Base-by-base conservation (phyloP, 2,888 invertebrate species). In the Epiblema foenella region DNA sequence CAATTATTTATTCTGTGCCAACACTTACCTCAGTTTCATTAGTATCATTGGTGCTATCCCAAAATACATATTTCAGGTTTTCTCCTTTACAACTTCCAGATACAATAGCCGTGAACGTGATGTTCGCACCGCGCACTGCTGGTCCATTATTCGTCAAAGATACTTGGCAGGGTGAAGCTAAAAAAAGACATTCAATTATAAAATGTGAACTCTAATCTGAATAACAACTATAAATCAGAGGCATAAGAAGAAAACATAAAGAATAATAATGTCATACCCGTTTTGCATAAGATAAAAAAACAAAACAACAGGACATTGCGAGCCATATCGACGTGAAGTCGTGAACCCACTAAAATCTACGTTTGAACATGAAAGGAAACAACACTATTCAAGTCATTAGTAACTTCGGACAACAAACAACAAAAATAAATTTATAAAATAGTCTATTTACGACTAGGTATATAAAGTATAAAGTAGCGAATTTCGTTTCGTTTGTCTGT, bases 61-160 rank as follows among this genome's bases (percentile, higher is more conserved):
- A 82, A 94, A 96, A 97, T 42, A 81, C 86, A 88, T 94, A 96
- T 76, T 85, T 83, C 1, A 89, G 77, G 33, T 78, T 79, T 76
- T 86, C 82, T 18, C 91, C 94, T 5, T 79, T 81, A 60, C 89
- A 90, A 64, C 39, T n/a, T 12, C 91, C 87, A 46, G 85, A 88
- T 29, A 97, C 87, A 74, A 93, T 93, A 18, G 96, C 96, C 75
- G 87, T 94, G 81, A 97, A 96, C 75, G 95, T 95, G 54, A 97
- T 94, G 65, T 94, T 95, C 5, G 96, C 95, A 24, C 97, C 97
- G 67, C 95, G 88, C 17, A 97, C 95, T n/a, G 95, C 95, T 59
- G 96, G 96, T 10, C 95, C 95, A 86, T 96, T 94, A 74, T 94
- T 94, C 12, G 89, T 89, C 74, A 97, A 83, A 68, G 88, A 85